These are phyloP conservation scores for Aphelenchoides besseyi DNA, from an alignment of 1,140 invertebrate genomes.

Conservation along the genomic window DNA sequence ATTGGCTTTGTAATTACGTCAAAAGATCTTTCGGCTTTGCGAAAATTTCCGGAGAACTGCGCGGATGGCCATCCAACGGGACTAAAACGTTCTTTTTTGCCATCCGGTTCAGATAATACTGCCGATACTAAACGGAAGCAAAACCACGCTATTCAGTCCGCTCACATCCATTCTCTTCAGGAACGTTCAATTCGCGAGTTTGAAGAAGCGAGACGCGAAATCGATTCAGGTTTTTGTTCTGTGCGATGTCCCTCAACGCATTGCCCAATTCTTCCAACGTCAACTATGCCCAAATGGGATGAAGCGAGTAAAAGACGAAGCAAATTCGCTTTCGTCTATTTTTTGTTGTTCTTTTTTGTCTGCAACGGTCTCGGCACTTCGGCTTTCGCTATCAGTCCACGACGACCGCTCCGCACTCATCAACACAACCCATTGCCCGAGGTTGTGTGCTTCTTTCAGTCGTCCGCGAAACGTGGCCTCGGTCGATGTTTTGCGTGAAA, in stretches of 20 bases:
- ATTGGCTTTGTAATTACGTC: background rate
- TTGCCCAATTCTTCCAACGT: background rate
- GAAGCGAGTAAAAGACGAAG: background rate
- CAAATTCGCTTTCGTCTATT: background rate
- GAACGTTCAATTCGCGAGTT: background rate
- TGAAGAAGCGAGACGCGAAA: background rate
- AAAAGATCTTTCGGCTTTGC: background rate
- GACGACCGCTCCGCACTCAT: background rate
- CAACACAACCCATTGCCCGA: background rate
- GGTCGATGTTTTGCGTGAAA: background rate
- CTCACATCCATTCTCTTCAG: background rate
- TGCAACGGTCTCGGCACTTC: background rate
- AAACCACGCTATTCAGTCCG: background rate
- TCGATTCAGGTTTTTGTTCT: background rate
- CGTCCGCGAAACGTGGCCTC: background rate
- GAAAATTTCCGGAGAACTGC: background rate
- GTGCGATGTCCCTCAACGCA: background rate
- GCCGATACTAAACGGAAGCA: background rate
- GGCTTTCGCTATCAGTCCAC: background rate
- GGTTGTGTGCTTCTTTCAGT: background rate
- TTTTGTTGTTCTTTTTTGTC: conserved; percentile 17
- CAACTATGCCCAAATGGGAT: background rate
- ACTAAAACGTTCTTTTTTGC: background rate
- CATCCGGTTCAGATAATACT: background rate
- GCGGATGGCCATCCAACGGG: background rate